Base-by-base conservation (phyloP, 23 tunicate genomes). In the Ciona savignyi region DNA sequence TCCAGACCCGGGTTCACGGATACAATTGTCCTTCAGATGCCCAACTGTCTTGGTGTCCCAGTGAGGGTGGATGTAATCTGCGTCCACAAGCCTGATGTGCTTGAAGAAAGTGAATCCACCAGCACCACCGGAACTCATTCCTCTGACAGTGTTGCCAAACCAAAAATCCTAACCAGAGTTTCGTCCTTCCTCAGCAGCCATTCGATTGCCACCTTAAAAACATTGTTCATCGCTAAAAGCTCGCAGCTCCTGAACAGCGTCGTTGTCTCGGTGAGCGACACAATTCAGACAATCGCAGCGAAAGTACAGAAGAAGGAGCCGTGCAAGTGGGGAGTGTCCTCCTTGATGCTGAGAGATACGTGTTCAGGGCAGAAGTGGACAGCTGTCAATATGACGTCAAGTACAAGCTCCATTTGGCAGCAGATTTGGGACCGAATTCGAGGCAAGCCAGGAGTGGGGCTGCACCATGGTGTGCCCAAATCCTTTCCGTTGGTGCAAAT, bases 1-100 rank as follows among this genome's bases (percentile, higher is more conserved):
- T 77, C 0, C 62, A 85, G 90, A 49, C 60, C 78, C 72, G 83
- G 83, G 23, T 85, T 69, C 74, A 78, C 83, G 6, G 90, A 85
- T 48, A 72, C 81, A 35, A 19, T 81, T 26, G 90, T 48, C 23
- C 34, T 85, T 21, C 72, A 77, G 24, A 34, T 66, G 21, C 83
- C 90, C 4, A 9, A 24, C 0, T 70, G 71, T 66, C 30, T 78
- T 4, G 77, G 78, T 1, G 23, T 28, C 3, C 42, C 66, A 27
- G 31, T 23, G 1, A 72, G 72, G 29, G 73, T 85, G 9, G 78
- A 85, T 31, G 30, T 85, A 21, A 65, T 85, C 29, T 32, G 73
- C 11, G 78, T 72, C 35, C 65, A 63, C 3, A 77, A 29, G 20
- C 0, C 28, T 56, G 71, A 25, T 1, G 24, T 25, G 26, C 62